Evolutionary conservation across 1,140 invertebrate genomes (phyloP).

Genomic region (Drosophila elegans): DNA sequence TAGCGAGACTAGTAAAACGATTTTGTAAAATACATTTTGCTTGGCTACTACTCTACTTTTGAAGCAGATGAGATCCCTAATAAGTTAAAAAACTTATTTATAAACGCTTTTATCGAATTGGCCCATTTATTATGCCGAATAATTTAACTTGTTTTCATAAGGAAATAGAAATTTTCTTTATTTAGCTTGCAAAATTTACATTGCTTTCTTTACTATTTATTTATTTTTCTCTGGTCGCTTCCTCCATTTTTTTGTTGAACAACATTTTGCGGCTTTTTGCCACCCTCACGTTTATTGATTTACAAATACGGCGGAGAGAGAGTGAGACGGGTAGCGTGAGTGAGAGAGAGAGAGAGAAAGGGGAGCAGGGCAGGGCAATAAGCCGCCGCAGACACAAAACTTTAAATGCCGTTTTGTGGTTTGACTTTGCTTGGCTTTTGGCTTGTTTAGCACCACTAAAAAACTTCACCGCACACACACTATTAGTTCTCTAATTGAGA

Average conservation of each 20-base stretch:
- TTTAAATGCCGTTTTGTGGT: conserved; percentile 76
- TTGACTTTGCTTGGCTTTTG: conserved; percentile 62
- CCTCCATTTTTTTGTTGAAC: conserved; percentile 42
- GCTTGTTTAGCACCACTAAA: conserved; percentile 7
- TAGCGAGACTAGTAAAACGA: not conserved
- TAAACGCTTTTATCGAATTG: too few relatives aligned
- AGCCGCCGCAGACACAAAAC: conserved; percentile 71
- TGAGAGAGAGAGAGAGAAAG: conserved; percentile 9
- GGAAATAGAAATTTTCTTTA: not conserved
- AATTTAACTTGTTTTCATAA: not conserved
- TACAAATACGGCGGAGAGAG: conserved; percentile 67
- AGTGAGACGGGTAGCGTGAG: conserved; percentile 20
- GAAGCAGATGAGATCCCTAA: too few relatives aligned
- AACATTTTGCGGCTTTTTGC: conserved; percentile 76
- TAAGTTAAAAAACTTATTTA: not conserved
- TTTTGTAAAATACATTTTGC: too few relatives aligned
- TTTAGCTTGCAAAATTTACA: not conserved
- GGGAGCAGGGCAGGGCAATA: conserved; percentile 61
- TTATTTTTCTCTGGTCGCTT: conserved; percentile 7
- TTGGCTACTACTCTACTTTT: too few relatives aligned
- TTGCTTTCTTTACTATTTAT: conserved; percentile 8
- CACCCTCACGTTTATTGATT: conserved; percentile 83
- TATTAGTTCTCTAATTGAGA: conserved; percentile 14
- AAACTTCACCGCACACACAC: conserved; percentile 13
- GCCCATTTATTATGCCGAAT: not conserved